Percentiles rank a stretch among this genome's conserved stretches.
These are phyloP conservation scores for Drosophila pruinosa DNA, from an alignment of 1,140 invertebrate species.

Conservation along the genomic window DNA sequence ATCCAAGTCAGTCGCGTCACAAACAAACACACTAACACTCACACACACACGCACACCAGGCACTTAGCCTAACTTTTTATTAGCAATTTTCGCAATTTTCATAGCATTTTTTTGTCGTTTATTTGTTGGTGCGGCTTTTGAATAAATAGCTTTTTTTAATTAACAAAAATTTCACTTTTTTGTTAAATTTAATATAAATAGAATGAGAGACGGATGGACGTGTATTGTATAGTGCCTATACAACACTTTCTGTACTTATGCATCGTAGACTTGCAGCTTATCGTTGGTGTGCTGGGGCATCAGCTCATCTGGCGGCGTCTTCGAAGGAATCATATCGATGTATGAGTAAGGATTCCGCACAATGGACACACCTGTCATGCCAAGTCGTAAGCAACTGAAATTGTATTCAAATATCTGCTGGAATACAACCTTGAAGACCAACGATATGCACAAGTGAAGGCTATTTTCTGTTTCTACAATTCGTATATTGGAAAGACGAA, in stretches of 20 bases:
- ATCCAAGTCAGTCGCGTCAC: slow-evolving; percentile 50
- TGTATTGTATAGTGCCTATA: slow-evolving; percentile 5
- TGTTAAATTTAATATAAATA: slow-evolving; percentile 43
- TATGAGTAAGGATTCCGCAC: slow-evolving; percentile 7
- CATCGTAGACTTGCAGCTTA: slow-evolving; percentile 23
- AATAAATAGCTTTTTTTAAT: slow-evolving; percentile 67
- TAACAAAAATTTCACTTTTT: slow-evolving; percentile 76
- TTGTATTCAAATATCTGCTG: slow-evolving; percentile 56
- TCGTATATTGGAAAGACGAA: slow-evolving; percentile 51
- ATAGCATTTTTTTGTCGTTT: slow-evolving; percentile 34
- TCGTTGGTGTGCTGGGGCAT: slow-evolving; percentile 15
- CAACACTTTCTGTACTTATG: slow-evolving; percentile 6
- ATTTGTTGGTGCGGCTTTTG: slow-evolving; percentile 17
- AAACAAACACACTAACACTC: slow-evolving; percentile 17
- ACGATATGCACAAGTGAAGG: slow-evolving; percentile 48
- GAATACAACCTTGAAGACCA: slow-evolving; percentile 55
- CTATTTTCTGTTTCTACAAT: slow-evolving; percentile 27
- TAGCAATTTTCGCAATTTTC: slow-evolving; percentile 74
- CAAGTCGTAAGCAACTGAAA: slow-evolving; percentile 55
- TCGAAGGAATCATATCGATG: background rate
- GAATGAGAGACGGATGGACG: slow-evolving; percentile 28
- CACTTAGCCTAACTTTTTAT: slow-evolving; percentile 50
- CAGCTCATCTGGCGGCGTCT: background rate
- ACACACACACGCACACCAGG: slow-evolving; percentile 7
- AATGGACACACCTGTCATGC: slow-evolving; percentile 42